Evolutionary conservation across 2,113 vertebrate species (phyloP), one percentile per base, ranked within the genome.

Genomic region (Gobius niger): DNA sequence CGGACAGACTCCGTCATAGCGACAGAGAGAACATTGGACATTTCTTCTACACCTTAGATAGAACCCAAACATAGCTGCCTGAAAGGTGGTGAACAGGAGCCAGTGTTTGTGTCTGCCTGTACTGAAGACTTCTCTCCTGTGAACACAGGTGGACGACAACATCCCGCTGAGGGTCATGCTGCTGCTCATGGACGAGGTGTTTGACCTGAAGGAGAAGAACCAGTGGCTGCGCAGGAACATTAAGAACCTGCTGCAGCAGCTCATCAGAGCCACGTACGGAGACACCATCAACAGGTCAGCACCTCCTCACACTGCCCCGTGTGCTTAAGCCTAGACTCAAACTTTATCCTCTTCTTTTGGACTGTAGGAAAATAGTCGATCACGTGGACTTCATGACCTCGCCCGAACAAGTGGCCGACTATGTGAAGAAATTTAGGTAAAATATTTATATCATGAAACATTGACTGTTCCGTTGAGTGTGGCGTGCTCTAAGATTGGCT

Each of bases 141-240:
- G 18, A 53, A 9, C 64, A 14, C 82, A 99, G 98, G 97, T 98
- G 88, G 97, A 99, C 73, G 98, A 99, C 80, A 99, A 99, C 86
- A 98, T 98, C 85, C 97, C 97, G 0, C 93, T 99, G 64, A 92
- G 96, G 63, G 96, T 99, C 51, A 98, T 99, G 97, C 91, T 99
- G 52, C 94, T 99, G 50, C 93, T 99, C 70, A 99, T 99, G 98
- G 98, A 99, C 65, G 98, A 99, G 90, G 96, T 99, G 73, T 99
- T 99, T 24, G 97, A 99, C 89, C 91, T 99, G 47, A 99, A 99
- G 87, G 98, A 99, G 89, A 95, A 96, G 87, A 99, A 99, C 90
- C 98, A 99, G 76, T 99, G 98, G 98, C 91, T 99, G 82, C 93
- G 96, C 85, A 94, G 98, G 84, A 99, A 99, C 88, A 99, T 99